A percentile compares a stretch with the other conserved stretches of the same genome.
Evolutionary conservation across 2,888 invertebrate species (phyloP).

Genomic region (Idaea straminata): DNA sequence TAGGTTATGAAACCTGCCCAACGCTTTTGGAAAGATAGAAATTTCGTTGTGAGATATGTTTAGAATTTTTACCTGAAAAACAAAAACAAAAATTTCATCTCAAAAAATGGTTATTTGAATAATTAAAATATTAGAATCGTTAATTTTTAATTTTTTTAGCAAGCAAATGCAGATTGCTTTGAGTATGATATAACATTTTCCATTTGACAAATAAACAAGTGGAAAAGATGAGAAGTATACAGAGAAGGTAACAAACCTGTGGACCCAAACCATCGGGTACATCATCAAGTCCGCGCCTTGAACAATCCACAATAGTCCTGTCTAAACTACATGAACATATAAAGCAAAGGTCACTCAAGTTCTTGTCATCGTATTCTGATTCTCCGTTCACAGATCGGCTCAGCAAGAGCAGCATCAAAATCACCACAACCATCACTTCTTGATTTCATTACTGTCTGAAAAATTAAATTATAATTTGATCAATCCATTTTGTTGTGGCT

Average conservation of each 20-base stretch:
- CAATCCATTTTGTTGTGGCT: neutral
- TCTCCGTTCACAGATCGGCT: constrained; percentile 41
- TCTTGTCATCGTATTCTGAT: constrained; percentile 51
- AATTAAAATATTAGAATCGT: too few relatives aligned
- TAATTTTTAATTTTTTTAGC: too few relatives aligned
- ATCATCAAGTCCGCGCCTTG: constrained; percentile 62
- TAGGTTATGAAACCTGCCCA: constrained; percentile 52
- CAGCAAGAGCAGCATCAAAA: constrained; percentile 44
- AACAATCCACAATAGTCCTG: constrained; percentile 60
- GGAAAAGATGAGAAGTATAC: neutral
- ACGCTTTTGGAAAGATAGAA: constrained; percentile 69
- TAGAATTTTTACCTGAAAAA: constrained; percentile 80
- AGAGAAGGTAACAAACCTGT: constrained; percentile 46
- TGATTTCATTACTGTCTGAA: constrained; percentile 67
- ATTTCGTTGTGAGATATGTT: constrained; percentile 85
- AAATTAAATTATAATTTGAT: constrained; percentile 21
- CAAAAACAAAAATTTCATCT: too few relatives aligned
- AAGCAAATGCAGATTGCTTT: too few relatives aligned
- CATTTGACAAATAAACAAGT: too few relatives aligned
- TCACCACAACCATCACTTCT: constrained; percentile 55
- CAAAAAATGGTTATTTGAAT: too few relatives aligned
- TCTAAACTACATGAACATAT: constrained; percentile 58
- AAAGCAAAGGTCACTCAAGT: constrained; percentile 52
- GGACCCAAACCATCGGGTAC: constrained; percentile 60
- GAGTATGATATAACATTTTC: too few relatives aligned